phyloP scores from a whole-genome alignment of 1,140 invertebrate species.

The Penaeus chinensis region DNA sequence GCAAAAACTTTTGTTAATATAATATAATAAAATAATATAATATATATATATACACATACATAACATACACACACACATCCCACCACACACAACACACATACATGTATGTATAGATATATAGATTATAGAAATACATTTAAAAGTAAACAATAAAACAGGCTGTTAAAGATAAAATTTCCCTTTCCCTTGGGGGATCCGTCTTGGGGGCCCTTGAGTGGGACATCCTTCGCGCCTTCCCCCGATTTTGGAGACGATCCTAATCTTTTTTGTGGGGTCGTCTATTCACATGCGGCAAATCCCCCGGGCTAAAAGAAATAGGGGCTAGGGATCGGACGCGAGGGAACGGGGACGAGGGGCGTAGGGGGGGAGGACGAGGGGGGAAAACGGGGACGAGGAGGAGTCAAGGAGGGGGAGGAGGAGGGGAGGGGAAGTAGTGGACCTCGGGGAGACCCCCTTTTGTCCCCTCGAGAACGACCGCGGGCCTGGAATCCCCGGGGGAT shows the following conservation, averaged over 20 bases:
- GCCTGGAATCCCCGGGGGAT: slow-evolving; percentile 3
- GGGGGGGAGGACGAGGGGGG: background rate
- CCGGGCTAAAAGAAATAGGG: slow-evolving; percentile 5
- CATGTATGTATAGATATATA: background rate
- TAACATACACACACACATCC: background rate
- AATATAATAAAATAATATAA: no score
- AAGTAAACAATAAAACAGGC: background rate
- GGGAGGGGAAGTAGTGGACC: slow-evolving; percentile 8
- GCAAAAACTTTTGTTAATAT: no score
- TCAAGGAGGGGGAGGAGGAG: background rate
- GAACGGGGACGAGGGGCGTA: background rate
- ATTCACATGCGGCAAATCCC: slow-evolving; percentile 31
- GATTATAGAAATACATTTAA: background rate
- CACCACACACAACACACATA: background rate
- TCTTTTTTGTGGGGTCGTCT: slow-evolving; percentile 24
- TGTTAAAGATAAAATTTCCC: background rate
- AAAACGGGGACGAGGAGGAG: background rate
- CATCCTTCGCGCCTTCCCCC: slow-evolving; percentile 15
- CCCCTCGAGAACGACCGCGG: background rate
- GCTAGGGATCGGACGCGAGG: background rate
- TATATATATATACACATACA: background rate
- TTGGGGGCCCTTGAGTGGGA: background rate
- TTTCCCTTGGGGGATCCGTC: slow-evolving; percentile 33
- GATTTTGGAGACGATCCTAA: slow-evolving; percentile 21
- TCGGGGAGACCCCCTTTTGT: background rate